Conservation (phyloP, 1,140 invertebrate genomes). For the Neodiprion fabricii region DNA sequence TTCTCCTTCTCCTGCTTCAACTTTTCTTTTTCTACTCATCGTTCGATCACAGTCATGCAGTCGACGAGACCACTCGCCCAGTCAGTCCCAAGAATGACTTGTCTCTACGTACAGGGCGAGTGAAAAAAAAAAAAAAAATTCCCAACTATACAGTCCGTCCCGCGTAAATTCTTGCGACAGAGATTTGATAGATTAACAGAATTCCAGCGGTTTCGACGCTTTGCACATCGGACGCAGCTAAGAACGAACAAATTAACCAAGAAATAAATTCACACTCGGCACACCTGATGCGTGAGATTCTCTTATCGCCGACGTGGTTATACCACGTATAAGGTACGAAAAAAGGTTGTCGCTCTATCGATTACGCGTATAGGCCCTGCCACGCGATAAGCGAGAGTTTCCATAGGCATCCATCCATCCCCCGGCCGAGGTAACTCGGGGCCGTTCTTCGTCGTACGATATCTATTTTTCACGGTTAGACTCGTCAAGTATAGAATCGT, state of each 20-base stretch:
- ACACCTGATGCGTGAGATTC: background rate
- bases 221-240: too few relatives aligned
- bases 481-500: background rate
- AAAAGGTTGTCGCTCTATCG: background rate
- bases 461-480: background rate
- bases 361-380: background rate
- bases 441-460: background rate
- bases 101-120: too few relatives aligned
- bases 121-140: too few relatives aligned
- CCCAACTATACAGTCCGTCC: too few relatives aligned
- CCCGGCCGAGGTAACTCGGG: background rate
- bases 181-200: too few relatives aligned
- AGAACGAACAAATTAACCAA: too few relatives aligned
- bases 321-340: background rate
- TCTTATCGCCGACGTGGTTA: background rate
- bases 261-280: too few relatives aligned
- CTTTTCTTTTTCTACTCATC: constrained; percentile 13
- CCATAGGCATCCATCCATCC: constrained; percentile 6
- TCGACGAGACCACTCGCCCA: constrained; percentile 9
- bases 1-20: constrained; percentile 19
- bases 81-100: too few relatives aligned
- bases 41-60: constrained; percentile 21
- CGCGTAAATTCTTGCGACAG: too few relatives aligned
- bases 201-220: too few relatives aligned
- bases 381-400: background rate